phyloP scores from a whole-genome alignment of 30 jellyfish, hydroid and myxozoan genomes.

The Aurelia sp. region DNA sequence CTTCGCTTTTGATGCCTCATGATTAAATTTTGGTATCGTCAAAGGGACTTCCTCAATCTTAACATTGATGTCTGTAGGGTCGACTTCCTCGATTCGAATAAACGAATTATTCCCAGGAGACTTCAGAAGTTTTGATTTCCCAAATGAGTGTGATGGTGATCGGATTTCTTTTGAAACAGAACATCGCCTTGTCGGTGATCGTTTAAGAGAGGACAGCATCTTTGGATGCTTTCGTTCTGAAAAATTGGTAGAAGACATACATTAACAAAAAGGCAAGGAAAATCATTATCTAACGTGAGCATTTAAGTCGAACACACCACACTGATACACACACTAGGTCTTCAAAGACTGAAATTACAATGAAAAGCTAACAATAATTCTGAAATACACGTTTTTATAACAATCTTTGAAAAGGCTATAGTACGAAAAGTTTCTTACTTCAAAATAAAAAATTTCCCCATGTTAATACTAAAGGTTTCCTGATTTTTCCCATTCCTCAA shows the following conservation, averaged over 20 bases:
- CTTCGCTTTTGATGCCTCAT: constrained; percentile 62
- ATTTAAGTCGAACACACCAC: too few species aligned
- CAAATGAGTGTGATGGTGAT: constrained; percentile 61
- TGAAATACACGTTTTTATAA: too few species aligned
- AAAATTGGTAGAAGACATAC: background rate
- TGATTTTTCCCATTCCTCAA: too few species aligned
- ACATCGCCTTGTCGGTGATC: constrained; percentile 75
- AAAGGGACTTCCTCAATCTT: constrained; percentile 95
- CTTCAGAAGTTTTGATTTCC: constrained; percentile 71
- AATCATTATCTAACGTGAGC: too few species aligned
- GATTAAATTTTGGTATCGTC: constrained; percentile 82
- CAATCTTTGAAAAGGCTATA: too few species aligned
- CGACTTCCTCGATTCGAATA: constrained; percentile 92
- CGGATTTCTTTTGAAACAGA: constrained; percentile 52
- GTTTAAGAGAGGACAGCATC: constrained; percentile 67
- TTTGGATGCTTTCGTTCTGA: constrained; percentile 83
- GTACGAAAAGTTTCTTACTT: too few species aligned
- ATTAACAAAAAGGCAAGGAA: background rate
- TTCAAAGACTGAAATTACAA: too few species aligned
- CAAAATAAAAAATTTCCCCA: too few species aligned
- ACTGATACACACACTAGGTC: too few species aligned
- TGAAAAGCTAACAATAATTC: too few species aligned
- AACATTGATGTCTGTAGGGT: constrained; percentile 86
- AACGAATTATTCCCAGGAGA: constrained; percentile 72
- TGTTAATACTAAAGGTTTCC: too few species aligned